Percentiles rank a stretch among this genome's conserved stretches.
Evolutionary conservation across 2,888 invertebrate genomes (phyloP).

Genomic region (Helicoverpa assulta): DNA sequence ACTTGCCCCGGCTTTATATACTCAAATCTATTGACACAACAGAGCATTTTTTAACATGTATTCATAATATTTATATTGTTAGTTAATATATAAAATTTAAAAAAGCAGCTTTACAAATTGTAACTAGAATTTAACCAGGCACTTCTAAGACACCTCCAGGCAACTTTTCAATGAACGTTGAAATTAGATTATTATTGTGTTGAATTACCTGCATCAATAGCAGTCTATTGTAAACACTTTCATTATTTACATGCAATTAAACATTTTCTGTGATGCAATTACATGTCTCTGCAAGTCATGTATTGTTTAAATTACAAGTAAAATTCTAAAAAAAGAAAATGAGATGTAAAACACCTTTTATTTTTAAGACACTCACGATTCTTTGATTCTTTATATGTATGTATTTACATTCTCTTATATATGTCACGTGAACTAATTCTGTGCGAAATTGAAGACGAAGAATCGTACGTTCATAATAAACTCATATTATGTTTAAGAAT

Average conservation of each 20-base stretch:
- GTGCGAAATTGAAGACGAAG: slow-evolving; percentile 38
- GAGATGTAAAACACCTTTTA: neutral
- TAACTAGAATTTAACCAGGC: too few relatives aligned
- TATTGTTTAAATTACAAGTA: neutral
- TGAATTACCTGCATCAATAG: too few relatives aligned
- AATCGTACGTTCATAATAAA: slow-evolving; percentile 23
- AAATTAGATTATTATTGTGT: neutral
- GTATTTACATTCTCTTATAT: too few relatives aligned
- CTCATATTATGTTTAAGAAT: slow-evolving; percentile 9
- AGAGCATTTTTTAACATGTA: too few relatives aligned
- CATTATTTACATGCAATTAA: neutral
- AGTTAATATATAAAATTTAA: too few relatives aligned
- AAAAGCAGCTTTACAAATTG: too few relatives aligned
- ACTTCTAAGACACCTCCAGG: too few relatives aligned
- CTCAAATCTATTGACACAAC: too few relatives aligned
- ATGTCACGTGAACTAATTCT: slow-evolving; percentile 52
- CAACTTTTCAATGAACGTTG: neutral
- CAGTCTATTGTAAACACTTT: neutral
- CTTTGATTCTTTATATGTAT: too few relatives aligned
- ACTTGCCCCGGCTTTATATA: too few relatives aligned
- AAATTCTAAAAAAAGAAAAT: neutral
- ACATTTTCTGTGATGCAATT: neutral
- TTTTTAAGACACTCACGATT: neutral
- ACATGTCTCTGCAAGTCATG: neutral
- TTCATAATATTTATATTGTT: too few relatives aligned